phyloP scores from a whole-genome alignment of 2,113 vertebrate species.

The Cyprinodon brontotheroides region DNA sequence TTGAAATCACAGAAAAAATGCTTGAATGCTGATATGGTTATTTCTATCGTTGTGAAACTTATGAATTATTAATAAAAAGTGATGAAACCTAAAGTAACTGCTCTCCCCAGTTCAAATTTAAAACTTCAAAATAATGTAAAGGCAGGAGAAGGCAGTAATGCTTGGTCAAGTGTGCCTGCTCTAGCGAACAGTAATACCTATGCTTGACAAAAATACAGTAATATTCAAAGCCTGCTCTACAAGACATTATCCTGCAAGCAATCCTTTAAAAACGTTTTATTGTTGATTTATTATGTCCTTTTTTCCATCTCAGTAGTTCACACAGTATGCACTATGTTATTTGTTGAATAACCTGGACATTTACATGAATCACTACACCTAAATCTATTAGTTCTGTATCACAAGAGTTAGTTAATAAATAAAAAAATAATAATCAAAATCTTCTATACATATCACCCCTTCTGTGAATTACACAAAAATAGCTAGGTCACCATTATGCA shows the following conservation, averaged over 20 bases:
- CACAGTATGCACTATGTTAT: background rate
- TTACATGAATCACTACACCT: conserved; percentile 2
- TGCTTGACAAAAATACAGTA: conserved; percentile 5
- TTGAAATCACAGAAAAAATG: conserved; percentile 53
- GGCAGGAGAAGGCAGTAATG: conserved; percentile 8
- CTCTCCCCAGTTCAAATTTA: conserved; percentile 37
- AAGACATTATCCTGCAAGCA: background rate
- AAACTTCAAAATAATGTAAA: conserved; percentile 38
- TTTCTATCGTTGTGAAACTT: conserved; percentile 55
- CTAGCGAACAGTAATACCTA: conserved; percentile 23
- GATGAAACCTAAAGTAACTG: conserved; percentile 71
- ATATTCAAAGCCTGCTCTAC: too few relatives aligned
- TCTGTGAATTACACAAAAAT: background rate
- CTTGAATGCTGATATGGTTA: conserved; percentile 66
- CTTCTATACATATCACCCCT: background rate
- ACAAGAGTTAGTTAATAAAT: background rate
- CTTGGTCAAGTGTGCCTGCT: conserved; percentile 39
- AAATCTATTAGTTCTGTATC: too few relatives aligned
- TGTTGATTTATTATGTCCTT: background rate
- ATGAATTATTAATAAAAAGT: conserved; percentile 69
- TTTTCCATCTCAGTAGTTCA: conserved; percentile 15
- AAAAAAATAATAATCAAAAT: background rate
- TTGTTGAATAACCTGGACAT: background rate
- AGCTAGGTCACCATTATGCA: background rate
- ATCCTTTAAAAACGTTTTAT: background rate